A percentile compares a stretch with the other conserved stretches of the same genome.
Conservation (phyloP, 2,888 invertebrate genomes). For the Cephus pulcher region DNA sequence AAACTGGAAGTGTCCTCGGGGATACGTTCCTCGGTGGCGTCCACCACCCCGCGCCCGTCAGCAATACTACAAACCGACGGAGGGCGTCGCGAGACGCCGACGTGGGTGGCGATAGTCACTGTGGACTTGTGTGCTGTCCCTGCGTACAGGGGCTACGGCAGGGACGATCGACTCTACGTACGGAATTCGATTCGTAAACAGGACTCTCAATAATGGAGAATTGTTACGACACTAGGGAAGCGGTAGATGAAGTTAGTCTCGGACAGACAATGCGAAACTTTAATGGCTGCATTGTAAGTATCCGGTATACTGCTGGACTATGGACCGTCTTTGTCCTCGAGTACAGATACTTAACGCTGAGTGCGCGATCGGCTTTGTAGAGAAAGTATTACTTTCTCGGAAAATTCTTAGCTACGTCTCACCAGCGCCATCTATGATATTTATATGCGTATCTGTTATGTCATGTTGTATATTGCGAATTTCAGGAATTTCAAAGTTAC, state of each 20-base stretch:
- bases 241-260: constrained; percentile 12
- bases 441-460: neutral
- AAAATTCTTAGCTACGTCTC: neutral
- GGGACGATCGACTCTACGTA: constrained; percentile 35
- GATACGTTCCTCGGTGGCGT: neutral
- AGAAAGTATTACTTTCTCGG: neutral
- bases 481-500: neutral
- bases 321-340: neutral
- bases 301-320: neutral
- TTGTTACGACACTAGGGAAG: constrained; percentile 49
- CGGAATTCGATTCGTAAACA: constrained; percentile 62
- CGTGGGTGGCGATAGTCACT: neutral
- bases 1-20: constrained; percentile 46
- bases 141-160: neutral
- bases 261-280: constrained; percentile 33
- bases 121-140: neutral
- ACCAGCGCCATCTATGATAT: neutral
- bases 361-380: neutral
- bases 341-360: neutral
- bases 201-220: constrained; percentile 59
- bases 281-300: constrained; percentile 10
- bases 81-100: constrained; percentile 11
- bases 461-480: neutral
- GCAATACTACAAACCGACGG: constrained; percentile 43
- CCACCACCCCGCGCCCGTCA: constrained; percentile 10